Evolutionary conservation across 2,113 vertebrate species (phyloP).

Genomic region (Xenopus laevis): DNA sequence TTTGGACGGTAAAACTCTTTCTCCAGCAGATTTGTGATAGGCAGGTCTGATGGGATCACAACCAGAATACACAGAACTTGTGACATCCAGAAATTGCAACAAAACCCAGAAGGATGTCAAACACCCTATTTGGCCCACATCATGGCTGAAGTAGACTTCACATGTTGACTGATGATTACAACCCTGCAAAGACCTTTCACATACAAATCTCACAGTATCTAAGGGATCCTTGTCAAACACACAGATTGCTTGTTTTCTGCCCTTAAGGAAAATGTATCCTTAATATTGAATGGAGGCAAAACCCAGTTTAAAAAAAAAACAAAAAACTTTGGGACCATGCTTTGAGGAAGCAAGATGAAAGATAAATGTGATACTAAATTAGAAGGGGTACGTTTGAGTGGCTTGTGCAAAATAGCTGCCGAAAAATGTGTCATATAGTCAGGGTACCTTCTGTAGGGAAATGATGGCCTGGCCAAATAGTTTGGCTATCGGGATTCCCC

Average conservation of each 20-base stretch:
- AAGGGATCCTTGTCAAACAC: neutral
- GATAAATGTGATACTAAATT: conserved; percentile 9
- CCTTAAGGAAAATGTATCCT: neutral
- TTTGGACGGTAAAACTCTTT: neutral
- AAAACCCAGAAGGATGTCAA: conserved; percentile 18
- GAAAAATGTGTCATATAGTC: conserved; percentile 28
- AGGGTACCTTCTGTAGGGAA: conserved; percentile 14
- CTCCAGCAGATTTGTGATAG: neutral
- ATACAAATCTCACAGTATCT: neutral
- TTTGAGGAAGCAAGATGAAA: conserved; percentile 14
- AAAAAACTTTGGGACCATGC: neutral
- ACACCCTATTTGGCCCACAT: neutral
- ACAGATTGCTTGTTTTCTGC: neutral
- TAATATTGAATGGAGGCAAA: conserved; percentile 7
- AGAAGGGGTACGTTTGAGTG: conserved; percentile 5
- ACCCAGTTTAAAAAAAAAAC: conserved; percentile 17
- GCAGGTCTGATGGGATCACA: neutral
- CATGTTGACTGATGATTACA: neutral
- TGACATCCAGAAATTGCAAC: conserved; percentile 16
- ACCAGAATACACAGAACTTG: neutral
- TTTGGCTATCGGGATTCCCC: conserved; percentile 21
- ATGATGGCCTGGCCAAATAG: conserved; percentile 28
- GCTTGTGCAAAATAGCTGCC: conserved; percentile 36
- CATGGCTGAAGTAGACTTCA: neutral
- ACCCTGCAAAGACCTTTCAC: neutral